These are phyloP conservation scores for Ecliptopera silaceata DNA, from an alignment of 2,888 invertebrate genomes.

Conservation along the genomic window DNA sequence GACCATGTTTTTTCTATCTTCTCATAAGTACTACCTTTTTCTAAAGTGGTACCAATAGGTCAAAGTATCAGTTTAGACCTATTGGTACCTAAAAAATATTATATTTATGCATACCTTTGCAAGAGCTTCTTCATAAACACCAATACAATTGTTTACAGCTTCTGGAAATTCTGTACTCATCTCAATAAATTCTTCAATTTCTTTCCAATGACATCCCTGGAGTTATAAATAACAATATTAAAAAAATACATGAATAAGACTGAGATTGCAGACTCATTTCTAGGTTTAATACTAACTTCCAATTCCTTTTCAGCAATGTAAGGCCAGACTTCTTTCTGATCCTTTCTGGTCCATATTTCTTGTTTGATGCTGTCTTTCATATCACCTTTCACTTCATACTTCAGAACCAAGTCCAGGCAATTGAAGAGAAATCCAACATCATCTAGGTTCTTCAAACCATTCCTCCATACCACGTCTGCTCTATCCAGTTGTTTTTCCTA, in stretches of 20 bases:
- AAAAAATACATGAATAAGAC: no score
- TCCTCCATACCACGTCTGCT: slow-evolving; percentile 84
- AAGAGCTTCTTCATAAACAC: slow-evolving; percentile 69
- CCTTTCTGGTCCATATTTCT: slow-evolving; percentile 64
- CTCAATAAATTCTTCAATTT: slow-evolving; percentile 63
- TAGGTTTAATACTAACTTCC: slow-evolving; percentile 50
- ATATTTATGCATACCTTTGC: slow-evolving; percentile 47
- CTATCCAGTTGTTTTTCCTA: slow-evolving; percentile 79
- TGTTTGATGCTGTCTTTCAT: slow-evolving; percentile 72
- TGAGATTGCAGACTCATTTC: no score
- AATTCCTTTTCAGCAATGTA: slow-evolving; percentile 72
- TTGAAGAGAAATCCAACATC: slow-evolving; percentile 83
- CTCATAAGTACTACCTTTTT: no score
- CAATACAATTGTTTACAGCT: slow-evolving; percentile 61
- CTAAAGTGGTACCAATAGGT: no score
- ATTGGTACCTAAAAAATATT: no score
- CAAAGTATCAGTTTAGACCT: no score
- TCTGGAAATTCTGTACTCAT: slow-evolving; percentile 53
- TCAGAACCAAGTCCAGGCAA: slow-evolving; percentile 81
- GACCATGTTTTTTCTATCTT: no score
- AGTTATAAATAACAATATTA: background rate
- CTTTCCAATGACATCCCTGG: slow-evolving; percentile 69
- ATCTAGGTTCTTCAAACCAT: slow-evolving; percentile 81
- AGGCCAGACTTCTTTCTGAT: slow-evolving; percentile 66
- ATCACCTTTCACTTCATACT: slow-evolving; percentile 82